Evolutionary conservation across 2,797 vertebrate species (phyloP), one percentile per base, ranked within the genome.

Genomic region (Spinus olivaceus): DNA sequence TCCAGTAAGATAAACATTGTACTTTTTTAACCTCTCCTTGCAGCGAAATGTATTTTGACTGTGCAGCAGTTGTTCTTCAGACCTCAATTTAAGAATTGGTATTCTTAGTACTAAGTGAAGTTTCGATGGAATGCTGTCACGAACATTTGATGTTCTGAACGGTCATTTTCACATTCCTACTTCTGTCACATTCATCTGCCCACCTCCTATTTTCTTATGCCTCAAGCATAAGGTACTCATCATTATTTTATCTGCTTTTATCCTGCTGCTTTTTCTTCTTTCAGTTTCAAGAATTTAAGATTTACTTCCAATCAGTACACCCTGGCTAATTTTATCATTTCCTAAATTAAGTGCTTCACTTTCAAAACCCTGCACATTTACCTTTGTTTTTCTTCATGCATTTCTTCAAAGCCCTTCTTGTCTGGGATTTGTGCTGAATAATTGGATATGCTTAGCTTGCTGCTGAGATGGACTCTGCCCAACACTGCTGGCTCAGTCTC

Each of bases 321-420:
- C 50, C 61, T 63, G 35, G 32, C 33, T 70, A 79, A 77, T 87
- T 86, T 76, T 87, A 28, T 76, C 44, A 81, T 81, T 88, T 88
- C 42, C 47, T 63, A 79, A 88, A 86, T 67, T n/a, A 92, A 87
- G 23, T n/a, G 17, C 39, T 54, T 92, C 9, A 1, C n/a, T 81
- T 94, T 39, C 20, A 81, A 88, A 85, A 23, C 61, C 8, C 61
- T 59, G 39, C 20, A 6, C 1, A 0, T 64, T 90, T 90, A 71
- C 69, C 46, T 94, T 88, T 94, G 59, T 72, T 92, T 93, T 90
- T 33, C 35, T 59, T 81, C 50, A 35, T 1, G 10, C n/a, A 2
- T 86, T 92, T 86, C 79, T 96, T 93, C 86, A 90, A 95, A 95
- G 73, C 88, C 63, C 13, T 72, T 70, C 77, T 66, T 56, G 16